Evolutionary conservation across 2,797 vertebrate genomes (phyloP).

Genomic region (Scolopax rusticola): DNA sequence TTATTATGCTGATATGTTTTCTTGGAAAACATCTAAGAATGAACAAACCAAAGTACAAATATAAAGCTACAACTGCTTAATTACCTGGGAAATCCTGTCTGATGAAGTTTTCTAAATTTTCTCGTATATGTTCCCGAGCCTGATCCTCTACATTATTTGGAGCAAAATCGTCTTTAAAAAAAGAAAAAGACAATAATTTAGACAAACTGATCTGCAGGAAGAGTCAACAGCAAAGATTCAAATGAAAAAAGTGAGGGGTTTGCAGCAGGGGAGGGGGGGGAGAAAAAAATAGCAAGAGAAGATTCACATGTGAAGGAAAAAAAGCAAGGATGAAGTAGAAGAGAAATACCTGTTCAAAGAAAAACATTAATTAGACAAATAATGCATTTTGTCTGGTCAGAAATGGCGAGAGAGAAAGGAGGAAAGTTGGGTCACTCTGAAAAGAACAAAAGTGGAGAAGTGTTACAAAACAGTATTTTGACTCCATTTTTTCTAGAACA

Average conservation of each 20-base stretch:
- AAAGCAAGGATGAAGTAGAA: constrained; percentile 48
- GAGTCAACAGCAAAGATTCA: not conserved
- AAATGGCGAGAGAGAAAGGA: constrained; percentile 44
- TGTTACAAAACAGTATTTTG: constrained; percentile 13
- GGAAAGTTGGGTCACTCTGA: constrained; percentile 44
- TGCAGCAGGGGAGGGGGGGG: not conserved
- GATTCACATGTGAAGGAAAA: constrained; percentile 19
- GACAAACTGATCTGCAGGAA: not conserved
- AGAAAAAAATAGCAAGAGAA: not conserved
- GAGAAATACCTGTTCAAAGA: constrained; percentile 57
- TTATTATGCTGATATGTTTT: not conserved
- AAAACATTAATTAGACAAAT: constrained; percentile 62
- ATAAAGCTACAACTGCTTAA: not conserved
- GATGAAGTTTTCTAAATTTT: constrained; percentile 90
- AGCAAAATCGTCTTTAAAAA: constrained; percentile 88
- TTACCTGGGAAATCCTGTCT: constrained; percentile 89
- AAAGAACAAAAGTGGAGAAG: constrained; percentile 43
- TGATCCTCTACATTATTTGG: constrained; percentile 86
- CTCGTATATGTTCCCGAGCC: constrained; percentile 89
- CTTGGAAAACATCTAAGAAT: not conserved
- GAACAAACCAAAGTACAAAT: not conserved
- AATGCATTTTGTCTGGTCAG: constrained; percentile 59
- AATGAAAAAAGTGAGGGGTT: not conserved
- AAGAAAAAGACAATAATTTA: not conserved
- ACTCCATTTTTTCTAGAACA: not conserved